Evolutionary conservation across 2,888 invertebrate species (phyloP), one percentile per base, ranked within the genome.

Genomic region (Melipona beecheii): DNA sequence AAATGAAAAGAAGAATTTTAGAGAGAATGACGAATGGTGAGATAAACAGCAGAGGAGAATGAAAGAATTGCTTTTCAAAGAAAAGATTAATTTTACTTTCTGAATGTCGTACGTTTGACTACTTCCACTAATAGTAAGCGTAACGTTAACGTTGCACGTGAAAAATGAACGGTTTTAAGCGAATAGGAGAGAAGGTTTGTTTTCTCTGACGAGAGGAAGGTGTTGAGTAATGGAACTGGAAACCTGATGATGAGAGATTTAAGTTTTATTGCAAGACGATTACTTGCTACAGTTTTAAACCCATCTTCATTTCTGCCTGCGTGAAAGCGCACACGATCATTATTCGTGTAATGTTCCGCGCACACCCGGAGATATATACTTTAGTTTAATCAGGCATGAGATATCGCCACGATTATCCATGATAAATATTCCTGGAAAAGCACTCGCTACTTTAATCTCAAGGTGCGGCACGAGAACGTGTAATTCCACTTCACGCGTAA

Each of bases 371-470:
- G 60, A 36, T 60, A 36, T 70, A 36, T 52, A 49, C 54, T 70
- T 76, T 70, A 52, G 69, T 62, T 70, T 62, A 76, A 70, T 66
- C 76, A 65, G 74, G 52, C 24, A 74, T 74, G 74, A 64, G 65
- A 74, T 74, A 73, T 64, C 13, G 24, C 52, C 19, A 19, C 17
- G 64, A 65, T 74, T 52, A 24, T 24, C 36, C n/a, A 54, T 74
- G 65, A 74, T 74, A 74, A 74, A 72, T 72, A 49, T 21, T 19
- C 60, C 1, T 17, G 54, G 54, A 27, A n/a, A 36, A 15, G 72
- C 49, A 49, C 49, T 19, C 27, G 15, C 27, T 72, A 27, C 60
- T 60, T 72, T 27, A 60, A 49, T 27, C 24, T 36, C 11, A 36
- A 71, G 9, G 13, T 19, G 36, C 19, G 19, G 56, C n/a, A 43